Evolutionary conservation across 2,113 vertebrate species (phyloP).

Genomic region (Rhipidura dahli): DNA sequence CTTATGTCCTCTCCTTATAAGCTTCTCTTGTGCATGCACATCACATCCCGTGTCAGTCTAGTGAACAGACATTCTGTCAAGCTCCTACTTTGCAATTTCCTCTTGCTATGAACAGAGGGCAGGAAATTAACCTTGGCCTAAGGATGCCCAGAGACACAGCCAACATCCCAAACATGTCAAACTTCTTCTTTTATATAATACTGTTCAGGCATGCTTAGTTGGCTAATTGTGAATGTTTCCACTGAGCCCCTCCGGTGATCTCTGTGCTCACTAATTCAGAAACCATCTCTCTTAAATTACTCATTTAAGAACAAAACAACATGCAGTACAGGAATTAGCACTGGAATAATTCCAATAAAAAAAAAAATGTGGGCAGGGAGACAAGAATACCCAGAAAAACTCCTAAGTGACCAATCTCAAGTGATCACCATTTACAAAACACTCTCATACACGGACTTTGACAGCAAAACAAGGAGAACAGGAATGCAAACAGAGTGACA

Average conservation of each 20-base stretch:
- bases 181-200: not conserved
- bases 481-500: not conserved
- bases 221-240: not conserved
- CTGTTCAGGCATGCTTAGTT: not conserved
- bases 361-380: not conserved
- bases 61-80: slow-evolving; percentile 7
- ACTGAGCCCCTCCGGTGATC: not conserved
- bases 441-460: not conserved
- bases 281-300: not conserved
- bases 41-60: not conserved
- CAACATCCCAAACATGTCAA: not conserved
- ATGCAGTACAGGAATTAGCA: not conserved
- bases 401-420: not conserved
- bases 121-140: slow-evolving; percentile 40
- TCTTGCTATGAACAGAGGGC: not conserved
- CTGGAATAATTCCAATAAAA: not conserved
- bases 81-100: not conserved
- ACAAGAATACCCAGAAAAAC: not conserved
- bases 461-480: not conserved
- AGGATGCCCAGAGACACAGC: not conserved
- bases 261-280: not conserved
- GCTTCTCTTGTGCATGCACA: not conserved
- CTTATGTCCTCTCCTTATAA: not conserved
- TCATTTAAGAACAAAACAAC: slow-evolving; percentile 5
- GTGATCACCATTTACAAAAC: not conserved